Evolutionary conservation across 2,113 vertebrate genomes (phyloP), one percentile per base, ranked within the genome.

Genomic region (Callocephalon fimbriatum): DNA sequence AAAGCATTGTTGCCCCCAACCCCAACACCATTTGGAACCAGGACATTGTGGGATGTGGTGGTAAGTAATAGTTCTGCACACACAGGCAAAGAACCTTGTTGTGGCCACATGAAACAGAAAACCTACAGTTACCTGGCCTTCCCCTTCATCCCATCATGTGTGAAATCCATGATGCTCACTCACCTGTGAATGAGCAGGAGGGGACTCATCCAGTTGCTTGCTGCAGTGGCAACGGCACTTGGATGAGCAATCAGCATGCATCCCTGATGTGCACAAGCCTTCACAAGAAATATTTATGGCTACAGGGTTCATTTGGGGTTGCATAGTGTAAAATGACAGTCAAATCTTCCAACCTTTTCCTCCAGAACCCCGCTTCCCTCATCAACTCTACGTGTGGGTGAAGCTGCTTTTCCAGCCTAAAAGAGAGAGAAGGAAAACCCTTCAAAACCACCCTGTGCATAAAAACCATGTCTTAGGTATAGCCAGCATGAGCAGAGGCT

Each of bases 11-110:
- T 9, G 4, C 4, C 15, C 40, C 38, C 7, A 48, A 1, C 11
- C 26, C 42, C 25, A 68, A 7, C 15, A 1, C 45, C 0, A 0
- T 67, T 27, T 38, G 15, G 37, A 61, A 67, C 21, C 40, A 54
- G 59, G 47, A 32, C 0, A 0, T 19, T 37, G 45, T 1, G 3
- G 51, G 56, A 22, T 9, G 38, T 27, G 44, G 16, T 37, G 44
- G 15, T 68, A 32, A 59, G 37, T 59, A 73, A 31, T 0, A 35
- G 47, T 11, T 72, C 47, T 74, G 56, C 26, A 14, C 29, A 8
- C 0, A 40, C 7, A 26, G 72, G 10, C 27, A 72, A 58, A 20
- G 38, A 63, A 18, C 27, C 19, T 75, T 2, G 2, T 14, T 7
- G 42, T 42, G 65, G 53, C 70, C 48, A 44, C 0, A 0, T 15